Evolutionary conservation across 37 sponge, comb jelly and placozoan species (phyloP), one percentile per base, ranked within the genome.

Genomic region (Diacarnus erythraeanus): DNA sequence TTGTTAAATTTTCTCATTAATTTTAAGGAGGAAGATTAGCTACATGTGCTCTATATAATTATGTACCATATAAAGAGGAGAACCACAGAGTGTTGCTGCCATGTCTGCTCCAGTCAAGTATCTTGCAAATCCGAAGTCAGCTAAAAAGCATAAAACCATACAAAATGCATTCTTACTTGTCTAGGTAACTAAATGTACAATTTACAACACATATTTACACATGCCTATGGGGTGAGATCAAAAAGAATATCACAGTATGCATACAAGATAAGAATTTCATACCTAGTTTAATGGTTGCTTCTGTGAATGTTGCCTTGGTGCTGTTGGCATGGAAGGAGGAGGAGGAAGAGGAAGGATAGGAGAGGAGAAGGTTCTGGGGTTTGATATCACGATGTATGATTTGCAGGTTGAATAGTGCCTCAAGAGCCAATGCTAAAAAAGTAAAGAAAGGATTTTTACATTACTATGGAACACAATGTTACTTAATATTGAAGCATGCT

Each of bases 81-180:
- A 95, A 31, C 98, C 98, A 87, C 98, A 97, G 27, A 97, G 74
- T 3, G 98, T 97, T 27, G 93, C 94, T 2, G 98, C 98, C 98
- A 97, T 95, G 75, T 85, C 89, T 15, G 85, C 79, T 18, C 94
- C 94, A 79, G 59, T 58, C 12, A 97, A 85, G 73, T 95, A 74
- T 30, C 98, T 78, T 2, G 98, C 98, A 88, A 97, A 97, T 17
- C 98, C 98, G 88, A 97, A 97, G 75, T 97, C 98, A 77, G 93
- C 92, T 88, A 59, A 2, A 65, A 61, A 25, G 10, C 2, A 34
- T 21, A n/a, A n/a, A n/a, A n/a, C n/a, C n/a, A n/a, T n/a, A n/a
- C n/a, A n/a, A n/a, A n/a, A n/a, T n/a, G n/a, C n/a, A n/a, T n/a
- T n/a, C n/a, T n/a, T n/a, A n/a, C n/a, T n/a, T n/a, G 17, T 54